Evolutionary conservation across 2,797 vertebrate genomes (phyloP), one percentile per base, ranked within the genome.

Genomic region (Pogoniulus pusillus): DNA sequence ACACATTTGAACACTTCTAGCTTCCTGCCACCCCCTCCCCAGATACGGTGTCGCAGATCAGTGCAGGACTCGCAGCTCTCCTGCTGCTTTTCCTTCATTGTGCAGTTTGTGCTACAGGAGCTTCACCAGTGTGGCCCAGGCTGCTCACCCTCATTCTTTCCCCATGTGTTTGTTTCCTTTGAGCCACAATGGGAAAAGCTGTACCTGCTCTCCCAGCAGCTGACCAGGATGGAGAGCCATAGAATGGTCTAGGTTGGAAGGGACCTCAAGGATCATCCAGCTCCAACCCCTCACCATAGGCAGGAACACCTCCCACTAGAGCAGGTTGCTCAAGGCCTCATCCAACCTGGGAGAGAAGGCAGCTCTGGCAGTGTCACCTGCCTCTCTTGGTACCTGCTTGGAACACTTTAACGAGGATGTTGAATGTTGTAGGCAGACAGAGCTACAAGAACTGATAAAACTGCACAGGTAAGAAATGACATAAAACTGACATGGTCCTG

Each of bases 21-120:
- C 93, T 95, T 97, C 94, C 76, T n/a, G 2, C 84, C 89, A 88
- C 85, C 93, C 86, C 77, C 62, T 94, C 77, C 71, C 93, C 83
- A 93, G 88, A 94, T 96, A 93, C 78, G 93, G 72, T 93, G 91
- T 92, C 90, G 91, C 76, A 94, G 94, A 96, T 93, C 92, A 96
- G 94, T 94, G 96, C 91, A 91, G 92, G 95, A 95, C 93, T 93
- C 35, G 26, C 90, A 90, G 91, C 91, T 95, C 94, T 87, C 92
- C 95, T 72, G 89, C 82, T 9, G 39, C 72, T 96, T 70, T 91
- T 97, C 97, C 97, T 98, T 97, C 95, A 94, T 93, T 82, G 85
- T 95, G 92, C 43, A 96, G 93, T 95, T 89, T 95, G 91, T 89
- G 96, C 95, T 94, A 96, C 96, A 79, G 86, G 85, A 63, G 85